Evolutionary conservation across 2,113 vertebrate species (phyloP), one percentile per base, ranked within the genome.

Genomic region (Ailuropoda melanoleuca): DNA sequence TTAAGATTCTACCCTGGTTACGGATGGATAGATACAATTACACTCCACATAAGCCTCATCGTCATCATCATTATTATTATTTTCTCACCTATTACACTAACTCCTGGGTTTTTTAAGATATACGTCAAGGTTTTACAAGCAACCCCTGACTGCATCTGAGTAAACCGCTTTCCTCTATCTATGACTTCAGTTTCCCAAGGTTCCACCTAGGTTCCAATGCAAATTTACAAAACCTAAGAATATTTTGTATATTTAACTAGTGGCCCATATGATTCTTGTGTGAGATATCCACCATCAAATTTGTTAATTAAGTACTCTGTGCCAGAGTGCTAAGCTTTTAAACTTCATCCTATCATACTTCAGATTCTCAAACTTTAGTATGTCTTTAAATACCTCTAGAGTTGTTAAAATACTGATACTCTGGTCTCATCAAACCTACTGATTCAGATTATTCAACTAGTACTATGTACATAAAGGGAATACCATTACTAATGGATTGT

Each of bases 211-310:
- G 53, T 56, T 93, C 24, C 64, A 77, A 53, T 11, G 2, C 23
- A 81, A 72, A 74, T 31, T 95, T 81, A 74, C 2, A 66, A 81
- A 88, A 87, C 37, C 62, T 96, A 29, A 75, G 58, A 62, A 14
- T 34, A 82, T 23, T 93, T 24, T 86, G 43, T 66, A 70, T 81
- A 72, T 55, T 93, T 72, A 88, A 87, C 64, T 95, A 93, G 58
- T 39, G 50, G 62, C 60, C 37, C 53, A 83, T 14, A n/a, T 24
- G 15, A 88, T 77, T 95, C 62, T 68, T 80, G 12, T 26, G 77
- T 62, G 18, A 80, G 34, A 56, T 31, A 66, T 5, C 31, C 31
- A 7, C 43, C 8, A 48, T n/a, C 12, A 60, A 60, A 84, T 62
- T n/a, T 77, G 62, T 85, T 96, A 80, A 10, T 43, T 43, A 85